Evolutionary conservation across 2,113 vertebrate species (phyloP).

Genomic region (Procavia capensis): DNA sequence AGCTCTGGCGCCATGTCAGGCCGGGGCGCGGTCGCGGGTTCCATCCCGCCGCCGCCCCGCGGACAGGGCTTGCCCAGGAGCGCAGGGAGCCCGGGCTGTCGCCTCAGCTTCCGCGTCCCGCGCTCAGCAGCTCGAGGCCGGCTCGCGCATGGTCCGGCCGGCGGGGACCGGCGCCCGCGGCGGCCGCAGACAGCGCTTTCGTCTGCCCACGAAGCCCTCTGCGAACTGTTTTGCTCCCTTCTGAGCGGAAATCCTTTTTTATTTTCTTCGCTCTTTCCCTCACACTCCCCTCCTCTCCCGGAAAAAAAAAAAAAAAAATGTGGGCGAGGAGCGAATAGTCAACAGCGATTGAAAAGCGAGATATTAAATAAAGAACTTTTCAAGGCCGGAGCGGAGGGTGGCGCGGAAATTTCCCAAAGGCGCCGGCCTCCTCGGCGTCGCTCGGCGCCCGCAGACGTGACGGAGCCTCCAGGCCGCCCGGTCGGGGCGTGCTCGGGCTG

Average conservation of each 20-base stretch:
- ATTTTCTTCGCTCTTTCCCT: background rate
- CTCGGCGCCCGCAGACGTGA: background rate
- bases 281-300: background rate
- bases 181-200: constrained; percentile 17
- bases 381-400: background rate
- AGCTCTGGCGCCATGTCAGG: constrained; percentile 87
- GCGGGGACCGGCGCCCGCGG: constrained; percentile 32
- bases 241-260: constrained; percentile 44
- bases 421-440: background rate
- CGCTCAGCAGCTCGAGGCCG: constrained; percentile 54
- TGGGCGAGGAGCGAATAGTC: background rate
- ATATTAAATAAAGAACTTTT: background rate
- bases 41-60: constrained; percentile 62
- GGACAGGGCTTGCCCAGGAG: background rate
- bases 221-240: background rate
- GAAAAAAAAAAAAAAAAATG: background rate
- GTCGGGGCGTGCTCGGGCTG: background rate
- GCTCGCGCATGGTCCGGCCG: constrained; percentile 43
- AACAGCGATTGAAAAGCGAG: background rate
- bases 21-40: constrained; percentile 73
- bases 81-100: constrained; percentile 26
- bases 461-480: background rate
- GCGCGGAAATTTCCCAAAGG: background rate
- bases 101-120: constrained; percentile 61
- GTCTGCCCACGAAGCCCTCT: background rate